phyloP scores from a whole-genome alignment of 2,113 vertebrate genomes.

The Tachycineta bicolor region DNA sequence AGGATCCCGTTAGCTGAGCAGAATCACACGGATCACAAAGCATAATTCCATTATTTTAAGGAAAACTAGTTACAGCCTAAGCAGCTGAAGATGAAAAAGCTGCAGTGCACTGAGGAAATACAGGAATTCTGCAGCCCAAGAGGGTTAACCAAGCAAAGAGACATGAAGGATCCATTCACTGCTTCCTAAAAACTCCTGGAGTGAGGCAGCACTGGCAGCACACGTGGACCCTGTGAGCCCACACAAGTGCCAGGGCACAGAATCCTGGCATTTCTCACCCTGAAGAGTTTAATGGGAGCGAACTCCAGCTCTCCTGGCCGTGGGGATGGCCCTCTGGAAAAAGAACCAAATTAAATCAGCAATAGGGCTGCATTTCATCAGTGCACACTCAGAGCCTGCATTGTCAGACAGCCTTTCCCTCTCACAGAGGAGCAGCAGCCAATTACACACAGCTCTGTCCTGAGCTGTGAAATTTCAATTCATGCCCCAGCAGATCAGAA shows the following conservation, averaged over 20 bases:
- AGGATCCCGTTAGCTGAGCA: background rate
- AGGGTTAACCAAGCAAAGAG: background rate
- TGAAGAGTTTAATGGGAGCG: background rate
- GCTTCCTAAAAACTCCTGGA: background rate
- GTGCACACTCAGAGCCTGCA: background rate
- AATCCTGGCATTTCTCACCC: background rate
- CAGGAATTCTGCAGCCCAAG: background rate
- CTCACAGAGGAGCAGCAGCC: background rate
- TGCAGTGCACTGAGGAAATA: background rate
- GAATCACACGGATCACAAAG: background rate
- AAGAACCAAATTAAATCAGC: background rate
- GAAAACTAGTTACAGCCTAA: background rate
- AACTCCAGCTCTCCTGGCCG: background rate
- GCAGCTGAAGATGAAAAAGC: background rate
- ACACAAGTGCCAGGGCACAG: rapidly evolving
- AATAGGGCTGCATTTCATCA: background rate
- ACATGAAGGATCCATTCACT: rapidly evolving
- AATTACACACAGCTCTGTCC: background rate
- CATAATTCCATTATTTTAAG: background rate
- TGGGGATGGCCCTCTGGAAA: background rate
- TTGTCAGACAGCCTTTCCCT: background rate
- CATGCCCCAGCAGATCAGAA: background rate
- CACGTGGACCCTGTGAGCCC: background rate
- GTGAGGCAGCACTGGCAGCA: background rate
- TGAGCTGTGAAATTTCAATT: background rate